Base-by-base conservation (phyloP, 30 jellyfish, hydroid and myxozoan genomes). In the Pseudorhiza aurosa region DNA sequence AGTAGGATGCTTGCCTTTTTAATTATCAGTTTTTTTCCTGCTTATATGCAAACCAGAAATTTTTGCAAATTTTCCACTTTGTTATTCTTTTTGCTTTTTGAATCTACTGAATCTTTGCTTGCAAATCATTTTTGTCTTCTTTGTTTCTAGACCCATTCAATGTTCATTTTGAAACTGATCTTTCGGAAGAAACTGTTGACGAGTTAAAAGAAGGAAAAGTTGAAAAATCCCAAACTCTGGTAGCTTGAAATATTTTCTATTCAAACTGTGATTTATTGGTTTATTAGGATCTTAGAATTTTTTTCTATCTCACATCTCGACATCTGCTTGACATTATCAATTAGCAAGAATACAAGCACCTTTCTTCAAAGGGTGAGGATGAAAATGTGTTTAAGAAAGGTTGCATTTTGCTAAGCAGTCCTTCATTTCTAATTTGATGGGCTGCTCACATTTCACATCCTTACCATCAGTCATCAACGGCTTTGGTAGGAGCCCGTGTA, bases 131-230 rank as follows among this genome's bases (percentile, higher is more conserved):
- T 1, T 1, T n/a, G n/a, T 65, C 26, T 30, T 26, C 1, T 59
- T 27, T 26, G 8, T 62, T 32, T 46, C 8, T 35, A 72, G 96
- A 87, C 60, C 88, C 96, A 24, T 87, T 87, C 68, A 87, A 72
- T 31, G 55, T 65, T 21, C 96, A 87, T 68, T 87, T 87, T 87
- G 96, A 87, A 58, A 56, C 35, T 42, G 88, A 47, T 30, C 12
- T 87, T 4, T 46, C 76, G 18, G 96, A 87, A 53, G 87, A 77
- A 29, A 68, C 82, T 15, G 88, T 70, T 1, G 72, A 22, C 8
- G 62, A 44, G 15, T 18, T 87, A 51, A 33, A 87, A 45, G 62
- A 55, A 59, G 67, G 50, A 5, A 18, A 37, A 17, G 26, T 36
- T 6, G 72, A 76, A n/a, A 45, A 30, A 68, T 29, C 46, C 22